Conservation (phyloP, 2,797 vertebrate genomes). For the Pseudomugil gertrudae region DNA sequence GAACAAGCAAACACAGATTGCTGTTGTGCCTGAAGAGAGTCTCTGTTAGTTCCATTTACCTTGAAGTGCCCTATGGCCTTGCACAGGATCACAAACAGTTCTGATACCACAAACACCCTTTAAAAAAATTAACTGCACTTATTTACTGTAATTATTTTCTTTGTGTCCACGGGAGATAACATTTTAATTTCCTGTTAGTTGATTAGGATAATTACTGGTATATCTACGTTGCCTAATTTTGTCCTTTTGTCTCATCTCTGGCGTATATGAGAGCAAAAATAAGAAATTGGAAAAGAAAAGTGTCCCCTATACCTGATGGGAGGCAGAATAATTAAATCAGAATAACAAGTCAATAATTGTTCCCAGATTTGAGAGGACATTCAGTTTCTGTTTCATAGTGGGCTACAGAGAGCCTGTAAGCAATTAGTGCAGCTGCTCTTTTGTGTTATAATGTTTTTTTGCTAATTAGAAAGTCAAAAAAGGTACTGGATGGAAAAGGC, state of each 20-base stretch:
- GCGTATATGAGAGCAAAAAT: not conserved
- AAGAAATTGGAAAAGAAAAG: not conserved
- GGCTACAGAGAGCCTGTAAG: constrained; percentile 2
- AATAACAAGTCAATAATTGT: not conserved
- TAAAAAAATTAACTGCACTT: not conserved
- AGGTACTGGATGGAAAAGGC: constrained; percentile 15
- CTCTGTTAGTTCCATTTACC: constrained; percentile 19
- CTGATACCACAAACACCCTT: not conserved
- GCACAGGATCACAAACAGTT: not conserved
- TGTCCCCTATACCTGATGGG: not conserved
- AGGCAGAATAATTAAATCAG: constrained; percentile 23
- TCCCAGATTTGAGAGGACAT: constrained; percentile 8
- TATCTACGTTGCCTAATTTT: not conserved
- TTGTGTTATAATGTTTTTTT: constrained; percentile 25
- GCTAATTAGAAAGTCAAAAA: constrained; percentile 44
- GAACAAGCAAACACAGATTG: constrained; percentile 25
- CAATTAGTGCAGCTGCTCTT: constrained; percentile 38
- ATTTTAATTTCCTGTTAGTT: not conserved
- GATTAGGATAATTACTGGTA: not conserved
- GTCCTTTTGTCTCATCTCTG: not conserved
- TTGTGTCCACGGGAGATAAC: not conserved
- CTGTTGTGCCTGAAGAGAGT: not conserved
- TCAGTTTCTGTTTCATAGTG: constrained; percentile 20
- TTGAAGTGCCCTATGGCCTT: constrained; percentile 2
- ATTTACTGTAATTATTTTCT: not conserved